Conservation (phyloP, 2,888 invertebrate genomes). For the Chromoteleia sp. region DNA sequence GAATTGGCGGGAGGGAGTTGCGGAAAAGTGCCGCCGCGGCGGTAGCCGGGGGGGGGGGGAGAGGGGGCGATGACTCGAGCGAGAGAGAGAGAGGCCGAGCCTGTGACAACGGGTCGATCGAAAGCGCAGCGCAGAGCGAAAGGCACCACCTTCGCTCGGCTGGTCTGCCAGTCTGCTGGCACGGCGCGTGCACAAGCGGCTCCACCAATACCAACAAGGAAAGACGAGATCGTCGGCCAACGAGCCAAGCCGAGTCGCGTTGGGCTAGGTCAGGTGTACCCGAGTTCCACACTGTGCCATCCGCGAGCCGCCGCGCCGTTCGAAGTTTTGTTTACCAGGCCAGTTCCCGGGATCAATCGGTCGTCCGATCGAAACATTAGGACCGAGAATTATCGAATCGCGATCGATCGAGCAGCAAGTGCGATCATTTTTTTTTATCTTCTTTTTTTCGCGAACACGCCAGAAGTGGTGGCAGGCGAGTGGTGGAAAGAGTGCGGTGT, state of each 20-base stretch:
- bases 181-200: conserved; percentile 72
- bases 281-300: conserved; percentile 84
- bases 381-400: not conserved
- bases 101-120: conserved; percentile 83
- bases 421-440: not conserved
- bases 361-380: conserved; percentile 1
- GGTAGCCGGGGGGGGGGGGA: conserved; percentile 41
- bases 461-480: not conserved
- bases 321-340: conserved; percentile 70
- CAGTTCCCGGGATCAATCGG: conserved; percentile 1
- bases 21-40: conserved; percentile 60
- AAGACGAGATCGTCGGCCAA: conserved; percentile 75
- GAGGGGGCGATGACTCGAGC: conserved; percentile 53
- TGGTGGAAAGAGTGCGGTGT: not conserved
- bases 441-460: not conserved
- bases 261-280: conserved; percentile 85
- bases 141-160: conserved; percentile 81
- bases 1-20: conserved; percentile 57
- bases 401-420: not conserved
- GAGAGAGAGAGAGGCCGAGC: conserved; percentile 71
- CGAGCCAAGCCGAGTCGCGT: conserved; percentile 83
- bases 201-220: conserved; percentile 79
- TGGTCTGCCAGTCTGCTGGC: conserved; percentile 79
- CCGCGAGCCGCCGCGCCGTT: conserved; percentile 76
- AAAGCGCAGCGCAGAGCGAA: conserved; percentile 84